Base-by-base conservation (phyloP, 2,888 invertebrate species). In the Bedellia somnulentella region DNA sequence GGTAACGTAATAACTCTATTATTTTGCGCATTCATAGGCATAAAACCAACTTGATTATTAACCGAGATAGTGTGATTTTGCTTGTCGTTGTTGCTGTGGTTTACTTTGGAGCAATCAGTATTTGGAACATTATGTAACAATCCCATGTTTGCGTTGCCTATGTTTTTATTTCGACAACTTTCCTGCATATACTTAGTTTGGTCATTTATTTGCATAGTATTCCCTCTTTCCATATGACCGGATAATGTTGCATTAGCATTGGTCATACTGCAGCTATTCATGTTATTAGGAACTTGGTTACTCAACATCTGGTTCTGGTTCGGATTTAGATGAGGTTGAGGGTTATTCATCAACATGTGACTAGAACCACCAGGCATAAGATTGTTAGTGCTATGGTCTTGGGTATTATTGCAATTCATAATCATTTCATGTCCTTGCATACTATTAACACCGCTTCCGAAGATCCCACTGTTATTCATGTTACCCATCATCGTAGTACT, bases 1-100 rank as follows among this genome's bases (percentile, higher is more conserved):
- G 75, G 70, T 33, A 77, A 52, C 43, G 71, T 75, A 13, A 76
- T 73, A 5, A 73, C 59, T 45, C 76, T 58, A 37, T 61, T 71
- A 40, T 61, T 71, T 38, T 62, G 67, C 4, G 63, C 42, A 45
- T 70, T 75, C 66, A 77, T 67, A 45, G 71, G 67, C 56, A 77
- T 62, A 34, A 62, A 77, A 31, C 68, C 64, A 35, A 75, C 57
- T 50, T 70, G 76, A 43, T 64, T 76, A 41, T 49, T 70, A 4
- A 71, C 63, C 14, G 73, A 57, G 42, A 76, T 67, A 2, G 54
- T 52, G 37, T 71, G 71, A 37, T 57, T 70, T 41, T 56, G 62
- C 37, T 75, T 75, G 23, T 75, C 73, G 43, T 57, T 67, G 11
- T 43, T 47, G 3, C 52, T 54, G 29, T 66, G 58, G 39, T 60